Evolutionary conservation across 1,140 invertebrate genomes (phyloP).

Genomic region (Anoplolepis gracilipes): DNA sequence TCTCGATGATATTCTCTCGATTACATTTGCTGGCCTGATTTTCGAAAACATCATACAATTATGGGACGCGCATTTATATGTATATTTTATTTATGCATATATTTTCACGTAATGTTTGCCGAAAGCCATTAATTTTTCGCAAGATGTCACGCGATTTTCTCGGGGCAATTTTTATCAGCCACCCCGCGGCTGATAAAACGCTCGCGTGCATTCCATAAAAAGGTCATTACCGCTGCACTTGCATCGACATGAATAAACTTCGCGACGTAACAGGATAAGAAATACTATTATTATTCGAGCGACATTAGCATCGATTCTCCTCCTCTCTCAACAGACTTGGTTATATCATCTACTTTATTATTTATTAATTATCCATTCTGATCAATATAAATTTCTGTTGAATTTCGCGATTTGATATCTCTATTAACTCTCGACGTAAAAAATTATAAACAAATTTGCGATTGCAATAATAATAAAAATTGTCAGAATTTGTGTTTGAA

Average conservation of each 20-base stretch:
- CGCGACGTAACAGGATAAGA: neutral
- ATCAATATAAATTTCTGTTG: neutral
- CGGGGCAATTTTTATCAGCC: slow-evolving; percentile 30
- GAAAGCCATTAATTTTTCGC: slow-evolving; percentile 23
- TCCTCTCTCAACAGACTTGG: neutral
- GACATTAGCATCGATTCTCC: neutral
- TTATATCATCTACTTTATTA: neutral
- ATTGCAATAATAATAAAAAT: neutral
- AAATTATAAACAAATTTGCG: neutral
- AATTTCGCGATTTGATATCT: neutral
- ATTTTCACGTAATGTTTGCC: neutral
- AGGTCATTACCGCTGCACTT: slow-evolving; percentile 32
- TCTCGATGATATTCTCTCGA: slow-evolving; percentile 23
- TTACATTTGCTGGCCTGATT: neutral
- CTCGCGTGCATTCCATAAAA: slow-evolving; percentile 42
- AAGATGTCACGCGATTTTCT: neutral
- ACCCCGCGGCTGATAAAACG: neutral
- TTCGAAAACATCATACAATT: slow-evolving; percentile 29
- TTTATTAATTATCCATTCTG: neutral
- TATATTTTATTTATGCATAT: too few species aligned
- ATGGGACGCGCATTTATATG: too few species aligned
- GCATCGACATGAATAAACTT: slow-evolving; percentile 15
- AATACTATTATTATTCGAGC: neutral
- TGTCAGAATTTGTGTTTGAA: neutral
- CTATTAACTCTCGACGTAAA: neutral